Base-by-base conservation (phyloP, 2,888 invertebrate species). In the Conops quadrifasciatus region DNA sequence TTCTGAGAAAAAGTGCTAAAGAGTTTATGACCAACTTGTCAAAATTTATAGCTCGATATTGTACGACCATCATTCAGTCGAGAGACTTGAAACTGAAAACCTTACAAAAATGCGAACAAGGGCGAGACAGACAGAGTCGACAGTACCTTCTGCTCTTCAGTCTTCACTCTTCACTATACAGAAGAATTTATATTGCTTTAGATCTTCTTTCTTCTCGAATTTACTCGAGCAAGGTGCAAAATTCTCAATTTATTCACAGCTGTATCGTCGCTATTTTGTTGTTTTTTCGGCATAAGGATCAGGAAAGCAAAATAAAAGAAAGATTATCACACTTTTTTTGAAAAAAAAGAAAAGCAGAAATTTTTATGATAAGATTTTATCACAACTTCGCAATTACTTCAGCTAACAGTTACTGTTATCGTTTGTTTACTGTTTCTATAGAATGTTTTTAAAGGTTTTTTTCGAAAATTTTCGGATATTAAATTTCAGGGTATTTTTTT, bases 21-120 rank as follows among this genome's bases (percentile, higher is more conserved):
- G 60, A 68, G 16, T 68, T 68, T 68, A 68, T 68, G 68, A 51
- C 47, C 68, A 60, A 68, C 68, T 68, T 68, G 68, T 68, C 68
- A 68, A 68, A 67, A 45, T 68, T 68, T 68, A 68, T 68, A 24
- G 68, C 68, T 45, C 62, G 21, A 36, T 66, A 53, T 53, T 49
- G 49, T 49, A 51, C 49, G 62, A 60, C 49, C 60, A 45, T 36
- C 9, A 9, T 36, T 7, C 36, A 9, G 9, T 36, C 36, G 9
- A 4, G 36, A 36, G 36, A 7, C 36, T 36, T 36, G 36, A 36
- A 36, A 36, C 9, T 36, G 36, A 7, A 36, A 36, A 36, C 36
- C 36, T 36, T 7, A 36, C 5, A 36, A 36, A 36, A 9, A 36
- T 4, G 4, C 5, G 9, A 36, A 36, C 9, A 9, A 36, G 36